Conservation (phyloP, 30 jellyfish, hydroid and myxozoan species). For the Haliclystus octoradiatus region DNA sequence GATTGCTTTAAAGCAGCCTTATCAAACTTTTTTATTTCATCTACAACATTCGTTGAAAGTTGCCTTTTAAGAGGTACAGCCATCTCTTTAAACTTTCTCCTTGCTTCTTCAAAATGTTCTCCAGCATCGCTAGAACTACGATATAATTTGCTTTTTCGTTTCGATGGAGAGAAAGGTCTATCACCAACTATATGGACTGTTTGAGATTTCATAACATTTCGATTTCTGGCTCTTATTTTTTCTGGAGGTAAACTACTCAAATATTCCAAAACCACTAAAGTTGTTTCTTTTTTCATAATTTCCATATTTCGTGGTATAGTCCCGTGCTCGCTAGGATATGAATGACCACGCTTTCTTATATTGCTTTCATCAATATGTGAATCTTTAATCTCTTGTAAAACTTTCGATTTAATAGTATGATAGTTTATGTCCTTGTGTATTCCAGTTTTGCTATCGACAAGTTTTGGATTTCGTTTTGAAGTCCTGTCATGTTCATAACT, state of each 20-base stretch:
- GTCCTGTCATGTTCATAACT: no score
- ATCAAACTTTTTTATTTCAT: constrained; percentile 34
- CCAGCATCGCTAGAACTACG: constrained; percentile 27
- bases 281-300: constrained; percentile 65
- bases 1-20: constrained; percentile 8
- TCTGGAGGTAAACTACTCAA: constrained; percentile 67
- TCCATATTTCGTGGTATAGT: constrained; percentile 17
- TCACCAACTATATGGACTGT: constrained; percentile 27
- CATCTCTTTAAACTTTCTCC: constrained; percentile 47
- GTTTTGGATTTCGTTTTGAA: no score
- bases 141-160: constrained; percentile 7
- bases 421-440: no score
- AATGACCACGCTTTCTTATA: no score
- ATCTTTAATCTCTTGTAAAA: no score
- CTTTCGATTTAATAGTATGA: no score
- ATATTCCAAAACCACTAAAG: constrained; percentile 63
- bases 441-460: no score
- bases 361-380: no score
- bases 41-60: constrained; percentile 26
- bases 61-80: constrained; percentile 49
- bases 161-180: constrained; percentile 4
- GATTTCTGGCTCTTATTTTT: constrained; percentile 45
- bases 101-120: constrained; percentile 20
- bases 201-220: constrained; percentile 7
- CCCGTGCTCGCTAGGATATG: no score